phyloP scores from a whole-genome alignment of 35 echinoderm and acorn worm species.

The Ptychodera flava region DNA sequence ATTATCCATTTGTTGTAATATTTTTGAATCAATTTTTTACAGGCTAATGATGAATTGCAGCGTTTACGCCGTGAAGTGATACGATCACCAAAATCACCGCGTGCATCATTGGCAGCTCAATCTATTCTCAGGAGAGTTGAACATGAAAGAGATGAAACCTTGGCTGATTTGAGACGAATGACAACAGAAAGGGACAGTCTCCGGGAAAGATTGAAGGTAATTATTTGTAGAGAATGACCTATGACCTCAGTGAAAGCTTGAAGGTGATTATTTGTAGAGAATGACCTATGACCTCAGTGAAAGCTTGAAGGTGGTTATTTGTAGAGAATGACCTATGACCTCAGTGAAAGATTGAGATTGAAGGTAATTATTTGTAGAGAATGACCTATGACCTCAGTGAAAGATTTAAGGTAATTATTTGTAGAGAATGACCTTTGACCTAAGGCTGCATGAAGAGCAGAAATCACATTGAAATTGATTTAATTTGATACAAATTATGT shows the following conservation, averaged over 20 bases:
- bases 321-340: too few species aligned
- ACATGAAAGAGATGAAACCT: constrained; percentile 70
- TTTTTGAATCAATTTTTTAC: too few species aligned
- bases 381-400: too few species aligned
- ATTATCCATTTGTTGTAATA: too few species aligned
- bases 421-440: too few species aligned
- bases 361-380: constrained; percentile 67
- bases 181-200: constrained; percentile 95
- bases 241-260: constrained; percentile 89
- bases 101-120: constrained; percentile 76
- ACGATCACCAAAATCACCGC: constrained; percentile 49
- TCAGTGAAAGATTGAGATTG: constrained; percentile 83
- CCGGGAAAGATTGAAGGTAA: constrained; percentile 91
- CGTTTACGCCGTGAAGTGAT: constrained; percentile 61
- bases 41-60: constrained; percentile 93
- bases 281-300: too few species aligned
- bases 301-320: constrained; percentile 69
- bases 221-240: too few species aligned
- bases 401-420: constrained; percentile 69
- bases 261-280: constrained; percentile 66
- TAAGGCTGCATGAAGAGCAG: constrained; percentile 80
- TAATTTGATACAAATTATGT: too few species aligned
- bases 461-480: too few species aligned
- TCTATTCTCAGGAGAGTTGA: constrained; percentile 85
- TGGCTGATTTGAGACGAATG: constrained; percentile 81